Base-by-base conservation (phyloP, 2,797 vertebrate genomes). In the Choloepus didactylus region DNA sequence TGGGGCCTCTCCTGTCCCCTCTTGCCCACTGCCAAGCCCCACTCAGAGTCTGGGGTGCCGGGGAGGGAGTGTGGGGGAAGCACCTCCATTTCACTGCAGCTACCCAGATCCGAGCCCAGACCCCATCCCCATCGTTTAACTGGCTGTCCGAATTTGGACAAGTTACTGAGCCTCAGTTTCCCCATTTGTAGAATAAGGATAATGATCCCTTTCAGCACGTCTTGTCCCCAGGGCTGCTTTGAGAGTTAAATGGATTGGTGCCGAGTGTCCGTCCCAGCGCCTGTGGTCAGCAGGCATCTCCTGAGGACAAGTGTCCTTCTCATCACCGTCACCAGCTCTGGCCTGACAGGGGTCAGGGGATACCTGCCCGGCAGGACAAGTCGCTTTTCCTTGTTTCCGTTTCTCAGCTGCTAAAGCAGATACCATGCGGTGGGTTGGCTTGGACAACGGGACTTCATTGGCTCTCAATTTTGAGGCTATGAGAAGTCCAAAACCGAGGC, bases 241-340 rank as follows among this genome's bases (percentile, higher is more conserved):
- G 66, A 46, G 35, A 46, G 4, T 59, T 66, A 44, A 6, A 6
- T 10, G 38, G n/a, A 51, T 46, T 5, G 0, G 1, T 31, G 31
- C 27, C 59, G 8, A 1, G 18, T 38, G 0, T 54, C 29, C 3
- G 0, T 21, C 46, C 1, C n/a, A 10, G 41, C 16, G 4, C 54
- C 73, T 35, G 73, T 9, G 7, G 27, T 44, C 84, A 5, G 35
- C 44, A 56, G 54, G 54, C 15, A 56, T 19, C 16, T 56, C 3
- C 54, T 56, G 54, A 56, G 85, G 59, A 31, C 1, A 21, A n/a
- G 44, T 9, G 46, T 6, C 59, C 59, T 56, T 1, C 27, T 14
- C 16, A n/a, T 59, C 86, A 51, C 11, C 14, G 3, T 38, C n/a
- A 62, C 31, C 72, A 2, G 38, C 44, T 76, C 54, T 4, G 16